Evolutionary conservation across 2,888 invertebrate species (phyloP).

Genomic region (Gibbula magus): DNA sequence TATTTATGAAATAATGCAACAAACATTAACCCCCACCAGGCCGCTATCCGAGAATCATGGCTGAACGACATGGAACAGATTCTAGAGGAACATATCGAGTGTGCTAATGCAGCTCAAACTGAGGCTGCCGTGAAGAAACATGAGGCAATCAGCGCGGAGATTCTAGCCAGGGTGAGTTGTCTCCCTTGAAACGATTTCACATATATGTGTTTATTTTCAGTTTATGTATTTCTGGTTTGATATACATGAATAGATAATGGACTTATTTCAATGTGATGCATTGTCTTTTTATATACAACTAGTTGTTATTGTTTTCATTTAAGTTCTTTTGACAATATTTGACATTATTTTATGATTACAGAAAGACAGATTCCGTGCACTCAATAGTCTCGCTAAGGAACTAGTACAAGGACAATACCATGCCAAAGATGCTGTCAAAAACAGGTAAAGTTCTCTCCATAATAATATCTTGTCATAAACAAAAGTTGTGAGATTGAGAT

Average conservation of each 20-base stretch:
- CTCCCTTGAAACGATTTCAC: too few relatives aligned
- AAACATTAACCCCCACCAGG: slow-evolving; percentile 76
- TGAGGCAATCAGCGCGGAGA: slow-evolving; percentile 97
- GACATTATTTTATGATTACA: slow-evolving; percentile 60
- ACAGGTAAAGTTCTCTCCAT: slow-evolving; percentile 66
- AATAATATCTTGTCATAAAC: too few relatives aligned
- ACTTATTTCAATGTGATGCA: too few relatives aligned
- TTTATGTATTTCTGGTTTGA: too few relatives aligned
- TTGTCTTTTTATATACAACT: too few relatives aligned
- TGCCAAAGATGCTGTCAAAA: slow-evolving; percentile 86
- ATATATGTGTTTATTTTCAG: too few relatives aligned
- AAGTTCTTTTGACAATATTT: background rate
- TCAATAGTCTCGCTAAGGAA: slow-evolving; percentile 94
- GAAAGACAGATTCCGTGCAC: slow-evolving; percentile 94
- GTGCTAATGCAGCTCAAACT: slow-evolving; percentile 90
- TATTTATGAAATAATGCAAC: background rate
- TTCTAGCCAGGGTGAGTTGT: slow-evolving; percentile 89
- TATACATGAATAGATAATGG: too few relatives aligned
- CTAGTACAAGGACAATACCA: slow-evolving; percentile 93
- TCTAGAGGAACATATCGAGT: slow-evolving; percentile 79
- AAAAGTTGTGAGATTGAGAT: too few relatives aligned
- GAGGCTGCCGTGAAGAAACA: slow-evolving; percentile 99
- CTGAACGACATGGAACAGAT: slow-evolving; percentile 98
- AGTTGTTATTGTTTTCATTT: too few relatives aligned
- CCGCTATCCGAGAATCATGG: slow-evolving; percentile 94